These are phyloP conservation scores for Vannuccia rotundouncinata DNA, from an alignment of 2,888 invertebrate species.

Conservation along the genomic window DNA sequence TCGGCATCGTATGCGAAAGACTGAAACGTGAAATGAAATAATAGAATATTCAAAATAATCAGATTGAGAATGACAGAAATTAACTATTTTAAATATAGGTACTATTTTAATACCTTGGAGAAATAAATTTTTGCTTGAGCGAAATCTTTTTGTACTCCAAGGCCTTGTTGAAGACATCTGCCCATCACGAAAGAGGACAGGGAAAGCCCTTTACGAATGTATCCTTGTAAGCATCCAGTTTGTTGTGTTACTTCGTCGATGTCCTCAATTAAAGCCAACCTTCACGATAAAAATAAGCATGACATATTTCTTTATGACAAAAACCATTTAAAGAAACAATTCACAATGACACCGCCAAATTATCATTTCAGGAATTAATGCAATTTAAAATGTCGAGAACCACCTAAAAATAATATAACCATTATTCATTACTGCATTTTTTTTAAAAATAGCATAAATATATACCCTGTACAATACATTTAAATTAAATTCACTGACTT, in stretches of 20 bases:
- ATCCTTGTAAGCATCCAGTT: constrained; percentile 52
- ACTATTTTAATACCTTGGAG: constrained; percentile 46
- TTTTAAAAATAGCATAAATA: too few species aligned
- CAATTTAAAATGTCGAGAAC: too few species aligned
- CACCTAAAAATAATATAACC: too few species aligned
- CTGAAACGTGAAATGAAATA: too few species aligned
- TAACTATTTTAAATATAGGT: neutral
- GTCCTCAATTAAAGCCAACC: constrained; percentile 47
- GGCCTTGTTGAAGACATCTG: constrained; percentile 50
- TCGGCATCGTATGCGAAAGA: constrained; percentile 51
- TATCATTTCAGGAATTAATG: too few species aligned
- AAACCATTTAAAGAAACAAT: too few species aligned
- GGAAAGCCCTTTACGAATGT: constrained; percentile 52
- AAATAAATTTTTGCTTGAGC: constrained; percentile 48
- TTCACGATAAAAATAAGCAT: too few species aligned
- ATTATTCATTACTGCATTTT: too few species aligned
- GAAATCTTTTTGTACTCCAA: constrained; percentile 47
- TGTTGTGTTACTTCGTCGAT: constrained; percentile 47
- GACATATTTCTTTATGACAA: too few species aligned
- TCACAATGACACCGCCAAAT: too few species aligned
- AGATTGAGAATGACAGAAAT: neutral
- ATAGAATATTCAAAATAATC: neutral
- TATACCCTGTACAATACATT: too few species aligned
- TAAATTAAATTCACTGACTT: too few species aligned
- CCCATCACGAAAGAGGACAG: constrained; percentile 54